phyloP scores from a whole-genome alignment of 2,888 invertebrate genomes.

The Lasius fuliginosus region DNA sequence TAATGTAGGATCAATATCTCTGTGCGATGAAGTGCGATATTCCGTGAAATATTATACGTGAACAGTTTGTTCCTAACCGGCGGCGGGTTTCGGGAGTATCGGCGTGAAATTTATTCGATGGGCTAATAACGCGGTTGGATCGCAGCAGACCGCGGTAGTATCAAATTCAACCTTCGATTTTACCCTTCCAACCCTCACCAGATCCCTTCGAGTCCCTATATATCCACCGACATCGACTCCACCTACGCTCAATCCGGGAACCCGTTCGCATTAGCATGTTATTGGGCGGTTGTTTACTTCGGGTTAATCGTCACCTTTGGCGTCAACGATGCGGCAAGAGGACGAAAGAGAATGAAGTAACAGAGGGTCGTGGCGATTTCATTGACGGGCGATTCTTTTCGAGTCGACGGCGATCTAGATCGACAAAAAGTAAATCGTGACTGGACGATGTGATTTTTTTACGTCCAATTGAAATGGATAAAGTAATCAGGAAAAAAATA shows the following conservation, averaged over 20 bases:
- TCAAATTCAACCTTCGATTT: conserved; percentile 52
- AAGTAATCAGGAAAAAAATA: background rate
- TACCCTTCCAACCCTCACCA: conserved; percentile 31
- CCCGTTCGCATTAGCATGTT: conserved; percentile 83
- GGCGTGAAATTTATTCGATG: conserved; percentile 56
- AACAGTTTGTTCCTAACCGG: conserved; percentile 41
- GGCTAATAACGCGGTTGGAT: conserved; percentile 57
- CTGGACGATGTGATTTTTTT: background rate
- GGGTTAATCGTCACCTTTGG: conserved; percentile 80
- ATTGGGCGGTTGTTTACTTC: conserved; percentile 84
- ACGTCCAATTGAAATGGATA: background rate
- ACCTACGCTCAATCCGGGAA: conserved; percentile 62
- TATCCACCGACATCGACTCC: conserved; percentile 41
- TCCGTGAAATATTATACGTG: conserved; percentile 38
- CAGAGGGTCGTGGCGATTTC: conserved; percentile 53
- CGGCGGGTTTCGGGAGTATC: conserved; percentile 39
- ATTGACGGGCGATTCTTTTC: conserved; percentile 45
- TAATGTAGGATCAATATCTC: conserved; percentile 15
- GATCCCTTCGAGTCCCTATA: background rate
- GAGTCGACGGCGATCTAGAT: conserved; percentile 3
- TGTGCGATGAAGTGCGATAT: conserved; percentile 19
- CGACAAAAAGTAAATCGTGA: background rate
- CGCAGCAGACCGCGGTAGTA: conserved; percentile 35
- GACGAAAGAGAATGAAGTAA: conserved; percentile 28
- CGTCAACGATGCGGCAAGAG: conserved; percentile 59